Conservation (phyloP, 37 sponge, comb jelly and placozoan genomes). For the Trichoplax adhaerens region DNA sequence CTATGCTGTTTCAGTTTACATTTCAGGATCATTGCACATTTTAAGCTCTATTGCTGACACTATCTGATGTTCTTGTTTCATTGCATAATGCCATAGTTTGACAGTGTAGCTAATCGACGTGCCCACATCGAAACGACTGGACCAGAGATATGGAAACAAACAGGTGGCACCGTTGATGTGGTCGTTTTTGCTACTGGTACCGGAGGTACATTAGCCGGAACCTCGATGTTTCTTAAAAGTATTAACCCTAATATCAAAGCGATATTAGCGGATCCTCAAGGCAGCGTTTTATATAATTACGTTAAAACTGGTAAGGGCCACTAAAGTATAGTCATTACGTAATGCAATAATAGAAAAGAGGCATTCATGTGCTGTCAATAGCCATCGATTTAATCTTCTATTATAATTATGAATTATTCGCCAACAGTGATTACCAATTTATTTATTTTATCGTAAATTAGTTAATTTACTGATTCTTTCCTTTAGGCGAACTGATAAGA, state of each 20-base stretch:
- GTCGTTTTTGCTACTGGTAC: constrained; percentile 73
- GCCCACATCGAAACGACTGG: constrained; percentile 74
- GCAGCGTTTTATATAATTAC: constrained; percentile 64
- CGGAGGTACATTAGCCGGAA: constrained; percentile 74
- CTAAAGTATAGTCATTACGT: too few relatives aligned
- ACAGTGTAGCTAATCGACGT: constrained; percentile 57
- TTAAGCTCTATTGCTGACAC: too few relatives aligned
- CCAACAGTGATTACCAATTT: too few relatives aligned
- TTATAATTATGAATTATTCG: too few relatives aligned
- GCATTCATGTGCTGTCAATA: too few relatives aligned
- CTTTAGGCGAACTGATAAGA: constrained; percentile 15
- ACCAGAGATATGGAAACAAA: constrained; percentile 72
- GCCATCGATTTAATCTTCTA: too few relatives aligned
- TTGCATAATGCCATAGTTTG: constrained; percentile 36
- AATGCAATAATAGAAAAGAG: too few relatives aligned
- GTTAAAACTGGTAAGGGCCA: constrained; percentile 37
- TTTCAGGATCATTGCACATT: too few relatives aligned
- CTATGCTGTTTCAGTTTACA: too few relatives aligned
- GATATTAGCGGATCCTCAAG: constrained; percentile 71
- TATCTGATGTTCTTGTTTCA: not conserved
- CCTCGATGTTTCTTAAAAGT: constrained; percentile 32
- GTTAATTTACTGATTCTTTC: too few relatives aligned
- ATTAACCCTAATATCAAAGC: constrained; percentile 52
- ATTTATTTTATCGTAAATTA: too few relatives aligned
- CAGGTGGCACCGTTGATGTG: constrained; percentile 62